Conservation (phyloP, 2,113 vertebrate genomes). For the Phyllostomus discolor region DNA sequence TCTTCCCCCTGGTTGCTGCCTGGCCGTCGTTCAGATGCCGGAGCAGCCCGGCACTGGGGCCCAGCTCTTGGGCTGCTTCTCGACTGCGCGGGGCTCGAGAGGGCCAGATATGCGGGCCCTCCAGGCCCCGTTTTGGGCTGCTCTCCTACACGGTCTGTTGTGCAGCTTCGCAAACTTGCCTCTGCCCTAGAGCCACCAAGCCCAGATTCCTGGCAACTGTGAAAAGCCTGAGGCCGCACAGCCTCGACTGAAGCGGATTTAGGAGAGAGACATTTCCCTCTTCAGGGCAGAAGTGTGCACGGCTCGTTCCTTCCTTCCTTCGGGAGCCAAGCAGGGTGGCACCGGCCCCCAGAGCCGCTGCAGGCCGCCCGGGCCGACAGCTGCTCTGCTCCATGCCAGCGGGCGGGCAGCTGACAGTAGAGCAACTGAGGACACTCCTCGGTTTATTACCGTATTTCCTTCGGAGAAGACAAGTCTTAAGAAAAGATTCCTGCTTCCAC, state of each 20-base stretch:
- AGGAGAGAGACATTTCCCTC: constrained; percentile 20
- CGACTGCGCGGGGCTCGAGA: background rate
- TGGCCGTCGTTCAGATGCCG: constrained; percentile 49
- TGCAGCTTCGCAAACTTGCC: background rate
- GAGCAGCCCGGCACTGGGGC: background rate
- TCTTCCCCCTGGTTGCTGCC: constrained; percentile 61
- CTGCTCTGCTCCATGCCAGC: background rate
- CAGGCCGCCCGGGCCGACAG: background rate
- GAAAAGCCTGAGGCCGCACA: background rate
- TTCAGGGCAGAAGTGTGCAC: background rate
- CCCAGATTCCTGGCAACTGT: constrained; percentile 31
- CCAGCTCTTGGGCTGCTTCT: background rate
- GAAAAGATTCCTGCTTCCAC: background rate
- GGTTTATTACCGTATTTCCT: constrained; percentile 60
- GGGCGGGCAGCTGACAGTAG: constrained; percentile 37
- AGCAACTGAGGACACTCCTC: constrained; percentile 28
- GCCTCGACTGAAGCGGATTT: constrained; percentile 5
- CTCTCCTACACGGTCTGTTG: background rate
- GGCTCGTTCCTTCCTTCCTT: constrained; percentile 32
- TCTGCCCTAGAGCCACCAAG: constrained; percentile 32
- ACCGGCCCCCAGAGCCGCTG: constrained; percentile 13
- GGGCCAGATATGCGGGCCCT: background rate
- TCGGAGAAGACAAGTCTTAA: background rate
- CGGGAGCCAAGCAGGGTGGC: constrained; percentile 33
- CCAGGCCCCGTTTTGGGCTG: background rate